A percentile compares a stretch with the other conserved stretches of the same genome.
These are phyloP conservation scores for Nipponia nippon DNA, from an alignment of 2,113 vertebrate species.

Conservation along the genomic window DNA sequence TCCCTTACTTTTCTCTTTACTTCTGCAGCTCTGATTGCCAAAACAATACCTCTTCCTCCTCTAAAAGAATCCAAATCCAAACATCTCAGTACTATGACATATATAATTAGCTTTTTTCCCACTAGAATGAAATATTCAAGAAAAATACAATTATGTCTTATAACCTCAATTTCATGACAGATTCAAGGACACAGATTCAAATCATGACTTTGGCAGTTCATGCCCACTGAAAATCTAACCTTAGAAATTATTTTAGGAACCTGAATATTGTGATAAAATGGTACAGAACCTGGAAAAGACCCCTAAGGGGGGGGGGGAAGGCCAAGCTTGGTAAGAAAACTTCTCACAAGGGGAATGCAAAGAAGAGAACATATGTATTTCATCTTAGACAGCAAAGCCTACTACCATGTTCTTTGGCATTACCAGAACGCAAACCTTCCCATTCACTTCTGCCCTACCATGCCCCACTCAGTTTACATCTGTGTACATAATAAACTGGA, in stretches of 20 bases:
- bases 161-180: neutral
- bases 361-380: neutral
- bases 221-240: neutral
- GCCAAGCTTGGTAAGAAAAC: neutral
- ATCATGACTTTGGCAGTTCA: neutral
- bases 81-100: neutral
- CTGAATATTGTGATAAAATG: neutral
- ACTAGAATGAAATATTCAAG: neutral
- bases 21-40: constrained; percentile 14
- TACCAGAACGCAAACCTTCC: neutral
- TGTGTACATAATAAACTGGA: neutral
- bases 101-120: neutral
- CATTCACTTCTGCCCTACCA: neutral
- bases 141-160: neutral
- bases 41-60: neutral
- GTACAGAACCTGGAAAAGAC: neutral
- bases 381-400: neutral
- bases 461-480: neutral
- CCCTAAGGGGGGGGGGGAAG: neutral
- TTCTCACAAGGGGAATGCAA: neutral
- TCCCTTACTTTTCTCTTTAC: neutral
- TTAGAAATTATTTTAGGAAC: neutral
- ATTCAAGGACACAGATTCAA: neutral
- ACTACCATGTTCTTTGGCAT: neutral
- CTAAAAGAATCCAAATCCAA: neutral